Evolutionary conservation across 30 jellyfish, hydroid and myxozoan genomes (phyloP), one percentile per base, ranked within the genome.

Genomic region (Rhopilema esculentum): DNA sequence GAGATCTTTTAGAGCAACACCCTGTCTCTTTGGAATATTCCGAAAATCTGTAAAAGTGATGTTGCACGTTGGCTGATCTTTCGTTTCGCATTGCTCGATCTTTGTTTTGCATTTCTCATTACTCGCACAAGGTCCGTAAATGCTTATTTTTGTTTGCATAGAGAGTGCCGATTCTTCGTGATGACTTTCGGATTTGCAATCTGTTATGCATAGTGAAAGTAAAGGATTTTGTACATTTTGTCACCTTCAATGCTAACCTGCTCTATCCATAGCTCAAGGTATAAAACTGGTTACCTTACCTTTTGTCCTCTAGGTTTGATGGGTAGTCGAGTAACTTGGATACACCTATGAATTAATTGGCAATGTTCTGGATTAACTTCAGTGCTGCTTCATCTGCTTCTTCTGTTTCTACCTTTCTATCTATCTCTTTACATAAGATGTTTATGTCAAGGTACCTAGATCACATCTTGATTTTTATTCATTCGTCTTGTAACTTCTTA

Each of bases 11-110:
- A 75, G 49, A 75, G 50, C 74, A 52, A 48, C 61, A 75, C 74
- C 48, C 57, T 76, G 49, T 57, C 75, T n/a, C 61, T 49, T 49
- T 23, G 21, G 87, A 4, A 76, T 67, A 67, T 24, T 40, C 77
- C 48, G 40, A 67, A 24, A 17, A 67, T 23, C 23, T 49, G 89
- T 79, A 64, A 16, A 79, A 24, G 70, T 20, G 57, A 81, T 63
- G 78, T 65, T 79, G 89, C 28, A 79, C 23, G 66, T 79, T 79
- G 51, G 40, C 40, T 67, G 77, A 67, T 67, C 77, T 67, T 67
- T 67, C 77, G 21, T 76, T 57, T 49, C n/a, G n/a, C n/a, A n/a
- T n/a, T n/a, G n/a, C 52, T 18, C 8, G 21, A n/a, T n/a, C n/a
- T n/a, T n/a, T n/a, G n/a, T n/a, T n/a, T n/a, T 20, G 49, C 26